These are phyloP conservation scores for Columba guinea DNA, from an alignment of 2,797 vertebrate species.

Conservation along the genomic window DNA sequence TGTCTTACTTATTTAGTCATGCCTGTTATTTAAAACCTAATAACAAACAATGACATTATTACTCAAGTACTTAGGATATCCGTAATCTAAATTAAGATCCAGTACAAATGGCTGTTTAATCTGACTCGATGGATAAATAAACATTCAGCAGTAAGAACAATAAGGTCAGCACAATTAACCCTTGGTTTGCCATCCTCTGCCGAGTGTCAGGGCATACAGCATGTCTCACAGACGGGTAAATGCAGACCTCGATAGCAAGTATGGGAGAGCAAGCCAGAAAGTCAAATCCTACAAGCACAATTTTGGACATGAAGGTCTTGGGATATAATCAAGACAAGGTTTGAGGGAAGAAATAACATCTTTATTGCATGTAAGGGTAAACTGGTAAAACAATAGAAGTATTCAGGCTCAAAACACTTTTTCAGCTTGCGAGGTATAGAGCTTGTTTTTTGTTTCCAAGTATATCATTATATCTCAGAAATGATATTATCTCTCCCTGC, in stretches of 20 bases:
- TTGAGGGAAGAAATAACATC: not conserved
- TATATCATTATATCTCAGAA: not conserved
- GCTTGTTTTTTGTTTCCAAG: not conserved
- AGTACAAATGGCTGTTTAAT: not conserved
- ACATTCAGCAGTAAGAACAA: not conserved
- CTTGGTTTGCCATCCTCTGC: not conserved
- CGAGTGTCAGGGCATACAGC: not conserved
- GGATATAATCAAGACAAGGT: not conserved
- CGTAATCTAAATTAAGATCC: slow-evolving; percentile 2
- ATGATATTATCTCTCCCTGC: not conserved
- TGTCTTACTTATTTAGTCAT: not conserved
- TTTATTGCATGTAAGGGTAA: not conserved
- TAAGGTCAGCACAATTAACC: not conserved
- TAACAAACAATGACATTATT: not conserved
- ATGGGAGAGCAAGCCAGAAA: not conserved
- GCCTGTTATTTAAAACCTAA: slow-evolving; percentile 6
- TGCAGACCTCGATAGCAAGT: not conserved
- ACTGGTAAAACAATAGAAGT: not conserved
- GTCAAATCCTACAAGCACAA: not conserved
- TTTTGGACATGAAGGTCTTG: not conserved
- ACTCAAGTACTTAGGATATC: not conserved
- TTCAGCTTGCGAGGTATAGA: not conserved
- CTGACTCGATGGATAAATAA: slow-evolving; percentile 16
- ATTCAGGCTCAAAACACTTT: not conserved
- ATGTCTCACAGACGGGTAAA: not conserved